These are phyloP conservation scores for Athalia circularis DNA, from an alignment of 2,888 invertebrate species.

Conservation along the genomic window DNA sequence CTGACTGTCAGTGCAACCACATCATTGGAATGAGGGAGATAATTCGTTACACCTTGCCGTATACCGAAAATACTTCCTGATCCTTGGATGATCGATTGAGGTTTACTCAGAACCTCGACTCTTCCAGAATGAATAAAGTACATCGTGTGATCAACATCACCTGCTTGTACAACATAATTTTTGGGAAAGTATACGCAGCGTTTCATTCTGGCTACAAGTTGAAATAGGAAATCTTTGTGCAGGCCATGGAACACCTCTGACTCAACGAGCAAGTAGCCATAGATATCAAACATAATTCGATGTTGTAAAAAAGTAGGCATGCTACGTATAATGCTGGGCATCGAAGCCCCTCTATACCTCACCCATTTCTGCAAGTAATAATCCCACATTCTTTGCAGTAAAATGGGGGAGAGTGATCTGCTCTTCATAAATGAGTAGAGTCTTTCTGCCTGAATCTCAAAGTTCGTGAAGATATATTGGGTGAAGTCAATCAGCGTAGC, in stretches of 20 bases:
- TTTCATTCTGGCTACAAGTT: slow-evolving; percentile 76
- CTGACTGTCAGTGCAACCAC: slow-evolving; percentile 27
- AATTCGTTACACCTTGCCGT: slow-evolving; percentile 26
- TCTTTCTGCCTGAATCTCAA: slow-evolving; percentile 22
- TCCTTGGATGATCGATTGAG: not conserved
- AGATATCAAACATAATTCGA: slow-evolving; percentile 76
- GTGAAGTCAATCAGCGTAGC: slow-evolving; percentile 23
- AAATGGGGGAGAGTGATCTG: slow-evolving; percentile 31
- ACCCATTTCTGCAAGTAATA: slow-evolving; percentile 35
- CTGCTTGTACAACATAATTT: slow-evolving; percentile 77
- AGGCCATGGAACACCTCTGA: slow-evolving; percentile 76
- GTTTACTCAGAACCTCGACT: slow-evolving; percentile 61
- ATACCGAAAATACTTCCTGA: slow-evolving; percentile 29
- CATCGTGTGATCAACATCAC: slow-evolving; percentile 77
- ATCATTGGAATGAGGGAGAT: slow-evolving; percentile 22
- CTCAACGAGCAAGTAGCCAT: slow-evolving; percentile 75
- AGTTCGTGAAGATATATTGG: slow-evolving; percentile 32
- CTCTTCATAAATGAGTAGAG: slow-evolving; percentile 34
- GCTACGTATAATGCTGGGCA: slow-evolving; percentile 32
- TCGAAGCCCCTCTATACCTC: slow-evolving; percentile 30
- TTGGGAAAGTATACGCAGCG: slow-evolving; percentile 77
- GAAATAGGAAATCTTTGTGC: slow-evolving; percentile 75
- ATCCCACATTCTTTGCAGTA: slow-evolving; percentile 35
- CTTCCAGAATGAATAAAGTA: slow-evolving; percentile 78
- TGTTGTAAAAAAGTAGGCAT: slow-evolving; percentile 65